Conservation (phyloP, 2,888 invertebrate genomes). For the Agonopterix arenella region DNA sequence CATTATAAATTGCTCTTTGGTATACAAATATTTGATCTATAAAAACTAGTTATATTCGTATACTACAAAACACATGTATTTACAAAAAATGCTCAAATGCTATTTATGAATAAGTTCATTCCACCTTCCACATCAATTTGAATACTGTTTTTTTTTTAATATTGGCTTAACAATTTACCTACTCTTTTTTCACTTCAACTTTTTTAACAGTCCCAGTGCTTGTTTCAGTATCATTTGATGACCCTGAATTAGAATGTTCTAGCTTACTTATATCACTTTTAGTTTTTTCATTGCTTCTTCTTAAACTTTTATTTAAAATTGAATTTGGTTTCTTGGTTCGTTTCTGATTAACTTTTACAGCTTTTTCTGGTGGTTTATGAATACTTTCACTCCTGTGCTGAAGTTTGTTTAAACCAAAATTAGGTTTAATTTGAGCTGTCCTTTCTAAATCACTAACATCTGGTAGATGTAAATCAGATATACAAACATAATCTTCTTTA, state of each 20-base stretch:
- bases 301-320: conserved; percentile 44
- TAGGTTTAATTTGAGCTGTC: conserved; percentile 66
- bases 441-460: conserved; percentile 46
- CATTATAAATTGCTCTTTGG: not conserved
- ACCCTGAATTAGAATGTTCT: conserved; percentile 77
- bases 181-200: conserved; percentile 33
- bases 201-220: conserved; percentile 69
- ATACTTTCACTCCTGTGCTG: conserved; percentile 65
- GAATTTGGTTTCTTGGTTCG: conserved; percentile 42
- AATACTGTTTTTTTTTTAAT: not conserved
- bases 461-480: conserved; percentile 57
- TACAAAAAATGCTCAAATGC: too few relatives aligned
- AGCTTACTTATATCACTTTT: conserved; percentile 42
- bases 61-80: too few relatives aligned
- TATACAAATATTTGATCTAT: conserved; percentile 1
- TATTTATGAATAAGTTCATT: too few relatives aligned
- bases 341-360: conserved; percentile 56
- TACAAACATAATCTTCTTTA: conserved; percentile 56
- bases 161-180: not conserved
- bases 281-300: conserved; percentile 29
- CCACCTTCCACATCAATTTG: too few relatives aligned
- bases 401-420: conserved; percentile 59
- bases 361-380: conserved; percentile 57
- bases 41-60: not conserved
- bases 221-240: conserved; percentile 73